phyloP scores from a whole-genome alignment of 2,113 vertebrate species.

The Ciconia stormi region DNA sequence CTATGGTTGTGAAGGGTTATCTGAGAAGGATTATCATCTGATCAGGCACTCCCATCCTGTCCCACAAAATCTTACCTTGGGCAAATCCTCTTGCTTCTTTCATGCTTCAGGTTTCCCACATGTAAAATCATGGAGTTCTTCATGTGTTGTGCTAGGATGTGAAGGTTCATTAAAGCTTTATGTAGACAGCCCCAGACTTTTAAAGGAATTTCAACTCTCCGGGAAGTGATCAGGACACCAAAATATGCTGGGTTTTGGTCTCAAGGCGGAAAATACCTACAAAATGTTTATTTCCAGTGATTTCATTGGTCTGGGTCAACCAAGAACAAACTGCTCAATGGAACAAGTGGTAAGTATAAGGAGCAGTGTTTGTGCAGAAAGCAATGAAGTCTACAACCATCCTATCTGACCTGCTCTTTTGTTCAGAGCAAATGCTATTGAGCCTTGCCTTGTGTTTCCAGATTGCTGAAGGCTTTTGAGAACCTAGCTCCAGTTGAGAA shows the following conservation, averaged over 20 bases:
- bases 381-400: not conserved
- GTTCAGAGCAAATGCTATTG: not conserved
- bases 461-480: not conserved
- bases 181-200: not conserved
- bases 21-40: not conserved
- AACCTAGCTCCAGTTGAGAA: not conserved
- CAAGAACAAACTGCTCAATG: not conserved
- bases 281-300: not conserved
- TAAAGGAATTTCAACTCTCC: not conserved
- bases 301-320: not conserved
- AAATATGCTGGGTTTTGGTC: not conserved
- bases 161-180: not conserved
- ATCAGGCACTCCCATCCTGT: not conserved
- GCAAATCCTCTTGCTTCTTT: not conserved
- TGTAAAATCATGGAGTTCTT: not conserved
- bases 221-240: not conserved
- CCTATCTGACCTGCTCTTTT: not conserved
- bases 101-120: not conserved
- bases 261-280: not conserved
- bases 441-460: not conserved
- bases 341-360: not conserved
- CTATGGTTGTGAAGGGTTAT: not conserved
- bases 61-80: not conserved
- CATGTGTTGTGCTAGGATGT: not conserved
- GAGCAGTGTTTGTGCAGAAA: not conserved